Evolutionary conservation across 2,113 vertebrate genomes (phyloP), one percentile per base, ranked within the genome.

Genomic region (Nycticryphes semicollaris): DNA sequence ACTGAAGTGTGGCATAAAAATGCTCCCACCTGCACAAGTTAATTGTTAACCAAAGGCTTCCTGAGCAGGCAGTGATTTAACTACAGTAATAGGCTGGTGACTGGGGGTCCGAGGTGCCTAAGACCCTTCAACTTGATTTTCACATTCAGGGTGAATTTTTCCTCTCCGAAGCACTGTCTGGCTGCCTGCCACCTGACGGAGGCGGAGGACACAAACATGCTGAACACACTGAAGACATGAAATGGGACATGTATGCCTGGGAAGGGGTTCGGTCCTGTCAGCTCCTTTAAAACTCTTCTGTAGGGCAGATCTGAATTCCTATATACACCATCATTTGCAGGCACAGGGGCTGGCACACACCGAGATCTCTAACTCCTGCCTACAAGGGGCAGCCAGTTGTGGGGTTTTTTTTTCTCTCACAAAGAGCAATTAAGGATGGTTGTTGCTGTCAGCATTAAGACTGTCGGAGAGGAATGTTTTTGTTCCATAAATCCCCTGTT

Each of bases 391-490:
- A 50, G 63, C 14, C 77, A 31, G 43, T 31, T n/a, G 14, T 31
- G 27, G 28, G 8, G 19, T 19, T 56, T n/a, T 23, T 12, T 70
- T 12, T 19, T 5, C 27, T 31, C 53, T 63, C 2, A 6, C 21
- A 62, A 53, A 84, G 15, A 17, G 25, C 75, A 53, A 1, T 30
- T 33, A 8, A 47, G 48, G 17, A 48, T 5, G 64, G 31, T 39
- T 69, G 51, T 66, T 68, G 80, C 74, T 72, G 17, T 67, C 81
- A 82, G 57, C 73, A 31, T 4, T 20, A 12, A 68, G 91, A 3
- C 70, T 66, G 25, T 10, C 82, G 82, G 57, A 82, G 70, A 87
- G 62, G 89, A 92, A 93, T 85, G 90, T 15, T 87, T 87, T 56
- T 91, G 39, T 84, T 84, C 89, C 87, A n/a, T 20, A 30, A 68